phyloP scores from a whole-genome alignment of 2,113 vertebrate genomes.

The Cebidichthys violaceus region DNA sequence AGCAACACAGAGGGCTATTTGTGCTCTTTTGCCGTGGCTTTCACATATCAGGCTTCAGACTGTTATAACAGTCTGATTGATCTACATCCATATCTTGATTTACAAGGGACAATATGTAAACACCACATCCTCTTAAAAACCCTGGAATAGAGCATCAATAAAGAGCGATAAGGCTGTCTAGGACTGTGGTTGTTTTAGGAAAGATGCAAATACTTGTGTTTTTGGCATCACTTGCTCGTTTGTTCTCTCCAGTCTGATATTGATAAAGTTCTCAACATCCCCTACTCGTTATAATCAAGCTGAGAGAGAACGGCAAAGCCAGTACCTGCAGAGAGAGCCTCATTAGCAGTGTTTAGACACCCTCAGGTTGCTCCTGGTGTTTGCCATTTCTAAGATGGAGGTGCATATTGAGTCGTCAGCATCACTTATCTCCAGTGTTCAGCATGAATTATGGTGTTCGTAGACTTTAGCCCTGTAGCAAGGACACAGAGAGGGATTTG shows the following conservation, averaged over 20 bases:
- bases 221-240: not conserved
- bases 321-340: not conserved
- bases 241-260: not conserved
- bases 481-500: not conserved
- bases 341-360: constrained; percentile 25
- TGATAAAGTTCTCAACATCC: not conserved
- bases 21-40: not conserved
- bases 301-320: not conserved
- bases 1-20: not conserved
- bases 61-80: not conserved
- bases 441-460: not conserved
- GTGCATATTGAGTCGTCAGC: not conserved
- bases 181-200: not conserved
- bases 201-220: not conserved
- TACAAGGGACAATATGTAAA: not conserved
- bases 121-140: not conserved
- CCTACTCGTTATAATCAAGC: not conserved
- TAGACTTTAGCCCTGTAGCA: not conserved
- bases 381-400: constrained; percentile 6
- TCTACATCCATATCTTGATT: not conserved
- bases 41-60: not conserved
- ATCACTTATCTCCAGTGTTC: not conserved
- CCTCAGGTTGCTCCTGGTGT: constrained; percentile 12
- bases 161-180: not conserved
- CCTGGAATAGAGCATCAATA: not conserved